Evolutionary conservation across 53 echinoderm and acorn worm genomes (phyloP).

Genomic region (Pentamera pediparva): DNA sequence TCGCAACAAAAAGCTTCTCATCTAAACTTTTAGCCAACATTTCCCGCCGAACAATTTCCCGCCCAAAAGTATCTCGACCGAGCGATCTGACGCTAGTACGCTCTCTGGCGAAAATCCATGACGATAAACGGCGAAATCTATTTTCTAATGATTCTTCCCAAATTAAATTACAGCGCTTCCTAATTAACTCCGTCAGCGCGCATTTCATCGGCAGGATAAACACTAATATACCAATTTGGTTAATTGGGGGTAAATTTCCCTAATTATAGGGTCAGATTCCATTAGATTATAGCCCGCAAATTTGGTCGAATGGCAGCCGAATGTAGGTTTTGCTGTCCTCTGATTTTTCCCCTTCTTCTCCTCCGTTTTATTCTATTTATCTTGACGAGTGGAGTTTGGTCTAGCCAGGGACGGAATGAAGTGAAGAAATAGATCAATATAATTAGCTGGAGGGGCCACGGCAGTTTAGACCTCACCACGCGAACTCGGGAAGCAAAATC

Average conservation of each 20-base stretch:
- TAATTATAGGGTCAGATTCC: slow-evolving; percentile 39
- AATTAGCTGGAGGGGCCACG: slow-evolving; percentile 26
- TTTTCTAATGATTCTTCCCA: slow-evolving; percentile 21
- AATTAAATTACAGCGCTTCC: slow-evolving; percentile 28
- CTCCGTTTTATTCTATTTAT: not conserved
- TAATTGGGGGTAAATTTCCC: slow-evolving; percentile 40
- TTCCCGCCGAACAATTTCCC: too few relatives aligned
- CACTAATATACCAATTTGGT: slow-evolving; percentile 44
- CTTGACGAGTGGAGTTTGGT: too few relatives aligned
- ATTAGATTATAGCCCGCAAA: slow-evolving; percentile 32
- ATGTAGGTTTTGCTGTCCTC: slow-evolving; percentile 32
- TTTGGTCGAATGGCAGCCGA: slow-evolving; percentile 26
- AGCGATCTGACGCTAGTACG: too few relatives aligned
- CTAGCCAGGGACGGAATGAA: too few relatives aligned
- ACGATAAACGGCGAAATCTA: too few relatives aligned
- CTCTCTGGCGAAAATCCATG: too few relatives aligned
- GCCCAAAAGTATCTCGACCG: too few relatives aligned
- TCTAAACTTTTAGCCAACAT: too few relatives aligned
- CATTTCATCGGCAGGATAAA: slow-evolving; percentile 39
- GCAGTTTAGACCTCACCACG: slow-evolving; percentile 25
- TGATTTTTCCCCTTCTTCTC: not conserved
- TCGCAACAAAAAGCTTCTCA: too few relatives aligned
- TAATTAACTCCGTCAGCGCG: slow-evolving; percentile 22
- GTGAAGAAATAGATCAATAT: slow-evolving; percentile 24
- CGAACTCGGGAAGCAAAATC: slow-evolving; percentile 11